Base-by-base conservation (phyloP, 2,797 vertebrate species). In the Sebastes itinus region DNA sequence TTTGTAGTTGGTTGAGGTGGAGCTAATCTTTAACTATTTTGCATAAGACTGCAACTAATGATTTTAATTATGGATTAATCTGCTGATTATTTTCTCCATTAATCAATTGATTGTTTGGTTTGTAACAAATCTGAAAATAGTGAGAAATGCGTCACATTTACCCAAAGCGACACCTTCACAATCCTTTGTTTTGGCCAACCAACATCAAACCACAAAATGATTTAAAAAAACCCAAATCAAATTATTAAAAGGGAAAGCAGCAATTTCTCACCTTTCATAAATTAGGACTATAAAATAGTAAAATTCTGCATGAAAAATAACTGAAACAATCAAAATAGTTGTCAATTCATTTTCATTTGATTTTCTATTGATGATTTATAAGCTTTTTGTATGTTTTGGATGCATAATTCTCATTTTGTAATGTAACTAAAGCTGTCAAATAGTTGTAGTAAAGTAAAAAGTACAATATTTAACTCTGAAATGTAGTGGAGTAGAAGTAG, bases 111-210 rank as follows among this genome's bases (percentile, higher is more conserved):
- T 42, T 42, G 38, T 42, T 42, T 7, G 38, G 38, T 42, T 42
- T 42, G 38, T 42, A 42, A 42, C 14, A 42, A 16, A 42, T 42
- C 38, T 42, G 38, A 42, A 42, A 42, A 42, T 42, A 42, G 38
- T 42, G 38, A 42, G 2, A 27, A 46, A 27, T 65, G 63, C 5
- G 4, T 27, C 63, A 65, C 16, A 65, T 11, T 54, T n/a, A 16
- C 18, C 10, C 7, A 22, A 54, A 54, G 46, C n/a, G 10, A 49
- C 64, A 67, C 27, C 65, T 67, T 69, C 42, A 30, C 64, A 67
- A 32, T 42, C 14, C 62, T 64, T 42, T 23, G 7, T 67, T 64
- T 52, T 67, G 4, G 2, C 25, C 42, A 66, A 27, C 1, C 14
- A 30, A 52, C 10, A 30, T 2, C 20, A 68, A 68, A 54, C 18